Conservation (phyloP, 2,797 vertebrate genomes). For the Lates japonicus region DNA sequence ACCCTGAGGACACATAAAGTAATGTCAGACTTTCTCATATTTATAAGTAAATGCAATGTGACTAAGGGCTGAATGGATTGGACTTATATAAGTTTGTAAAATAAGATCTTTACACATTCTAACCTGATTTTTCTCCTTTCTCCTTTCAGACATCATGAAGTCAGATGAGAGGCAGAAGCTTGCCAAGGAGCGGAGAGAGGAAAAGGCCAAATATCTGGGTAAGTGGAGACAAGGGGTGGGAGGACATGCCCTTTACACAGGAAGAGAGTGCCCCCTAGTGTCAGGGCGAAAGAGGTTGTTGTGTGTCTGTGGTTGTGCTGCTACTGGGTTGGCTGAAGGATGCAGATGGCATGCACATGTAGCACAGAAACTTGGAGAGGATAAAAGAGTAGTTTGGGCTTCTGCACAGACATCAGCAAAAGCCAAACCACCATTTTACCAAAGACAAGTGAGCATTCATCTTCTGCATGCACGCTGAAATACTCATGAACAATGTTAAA, state of each 20-base stretch:
- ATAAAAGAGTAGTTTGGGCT: slow-evolving; percentile 25
- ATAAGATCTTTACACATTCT: slow-evolving; percentile 31
- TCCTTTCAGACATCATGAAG: slow-evolving; percentile 89
- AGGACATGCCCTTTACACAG: not conserved
- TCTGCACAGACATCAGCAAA: slow-evolving; percentile 28
- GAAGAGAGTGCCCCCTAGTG: slow-evolving; percentile 80
- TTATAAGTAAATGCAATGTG: not conserved
- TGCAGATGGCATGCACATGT: slow-evolving; percentile 49
- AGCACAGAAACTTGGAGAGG: slow-evolving; percentile 20
- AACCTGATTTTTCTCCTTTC: slow-evolving; percentile 1
- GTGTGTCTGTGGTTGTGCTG: slow-evolving; percentile 2
- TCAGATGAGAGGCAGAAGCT: slow-evolving; percentile 94
- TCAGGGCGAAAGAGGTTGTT: slow-evolving; percentile 45
- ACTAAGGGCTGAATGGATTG: accelerated
- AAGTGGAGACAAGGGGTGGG: slow-evolving; percentile 63
- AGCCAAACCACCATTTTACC: slow-evolving; percentile 39
- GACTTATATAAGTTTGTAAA: not conserved
- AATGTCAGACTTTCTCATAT: not conserved
- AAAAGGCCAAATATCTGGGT: slow-evolving; percentile 97
- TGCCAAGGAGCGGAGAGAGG: slow-evolving; percentile 94
- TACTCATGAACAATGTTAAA: not conserved
- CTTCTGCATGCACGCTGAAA: slow-evolving; percentile 50
- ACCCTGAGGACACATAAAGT: not conserved
- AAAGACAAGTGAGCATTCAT: not conserved
- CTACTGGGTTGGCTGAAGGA: slow-evolving; percentile 1